A percentile compares a stretch with the other conserved stretches of the same genome.
Evolutionary conservation across 2,113 vertebrate species (phyloP).

Genomic region (Rhinopomastus cyanomelas): DNA sequence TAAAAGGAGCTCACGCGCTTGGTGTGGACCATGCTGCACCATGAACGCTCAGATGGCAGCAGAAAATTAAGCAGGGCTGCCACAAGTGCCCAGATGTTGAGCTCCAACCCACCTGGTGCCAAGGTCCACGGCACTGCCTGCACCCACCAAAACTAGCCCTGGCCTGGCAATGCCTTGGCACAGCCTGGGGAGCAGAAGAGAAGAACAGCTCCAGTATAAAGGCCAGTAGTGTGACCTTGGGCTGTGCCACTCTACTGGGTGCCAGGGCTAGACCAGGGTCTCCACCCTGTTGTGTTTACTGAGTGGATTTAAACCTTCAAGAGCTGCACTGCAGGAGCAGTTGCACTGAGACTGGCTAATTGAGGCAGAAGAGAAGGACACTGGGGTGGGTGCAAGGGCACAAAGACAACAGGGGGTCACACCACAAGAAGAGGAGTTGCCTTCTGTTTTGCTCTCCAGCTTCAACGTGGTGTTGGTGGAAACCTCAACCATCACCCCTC

Average conservation of each 20-base stretch:
- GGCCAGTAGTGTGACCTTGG: neutral
- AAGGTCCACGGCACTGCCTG: neutral
- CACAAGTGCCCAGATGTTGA: neutral
- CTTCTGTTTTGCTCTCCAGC: neutral
- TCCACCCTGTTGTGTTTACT: neutral
- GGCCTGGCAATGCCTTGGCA: neutral
- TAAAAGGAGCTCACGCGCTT: neutral
- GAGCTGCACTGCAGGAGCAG: neutral
- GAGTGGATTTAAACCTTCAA: neutral
- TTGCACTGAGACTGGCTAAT: neutral
- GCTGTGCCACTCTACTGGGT: neutral
- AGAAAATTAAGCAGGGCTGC: neutral
- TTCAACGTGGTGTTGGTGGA: neutral
- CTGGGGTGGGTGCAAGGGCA: neutral
- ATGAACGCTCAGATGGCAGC: neutral
- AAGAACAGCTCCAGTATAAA: neutral
- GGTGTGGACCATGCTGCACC: no score
- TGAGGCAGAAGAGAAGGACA: neutral
- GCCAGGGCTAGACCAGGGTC: neutral
- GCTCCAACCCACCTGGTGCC: neutral
- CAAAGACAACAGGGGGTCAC: neutral
- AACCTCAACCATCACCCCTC: neutral
- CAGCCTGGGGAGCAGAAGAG: neutral
- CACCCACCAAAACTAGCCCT: neutral
- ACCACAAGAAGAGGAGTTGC: accelerated